Conservation (phyloP, 2,888 invertebrate species). For the Pardosa pseudoannulata region DNA sequence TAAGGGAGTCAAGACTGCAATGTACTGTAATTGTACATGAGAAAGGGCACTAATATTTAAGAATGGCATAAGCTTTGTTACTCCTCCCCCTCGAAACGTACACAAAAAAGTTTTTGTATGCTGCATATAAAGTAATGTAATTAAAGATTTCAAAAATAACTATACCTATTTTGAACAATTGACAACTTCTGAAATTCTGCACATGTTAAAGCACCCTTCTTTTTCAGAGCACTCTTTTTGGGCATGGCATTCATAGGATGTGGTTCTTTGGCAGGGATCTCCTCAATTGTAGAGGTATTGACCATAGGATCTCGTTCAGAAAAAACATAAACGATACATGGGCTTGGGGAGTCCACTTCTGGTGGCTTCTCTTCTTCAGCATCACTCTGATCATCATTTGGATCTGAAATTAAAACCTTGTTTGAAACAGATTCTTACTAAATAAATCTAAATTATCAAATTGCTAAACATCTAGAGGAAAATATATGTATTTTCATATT, state of each 20-base stretch:
- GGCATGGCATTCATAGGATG: slow-evolving; percentile 90
- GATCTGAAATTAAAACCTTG: slow-evolving; percentile 23
- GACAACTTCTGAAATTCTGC: slow-evolving; percentile 60
- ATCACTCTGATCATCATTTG: slow-evolving; percentile 23
- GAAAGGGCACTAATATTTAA: too few relatives aligned
- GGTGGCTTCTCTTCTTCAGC: slow-evolving; percentile 18
- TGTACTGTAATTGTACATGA: too few relatives aligned
- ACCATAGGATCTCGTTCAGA: slow-evolving; percentile 63
- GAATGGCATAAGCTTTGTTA: too few relatives aligned
- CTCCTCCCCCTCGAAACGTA: too few relatives aligned
- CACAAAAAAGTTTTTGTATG: too few relatives aligned
- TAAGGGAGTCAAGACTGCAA: too few relatives aligned
- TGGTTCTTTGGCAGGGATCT: slow-evolving; percentile 95
- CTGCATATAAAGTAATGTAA: too few relatives aligned
- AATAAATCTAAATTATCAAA: too few relatives aligned
- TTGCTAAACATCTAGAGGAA: too few relatives aligned
- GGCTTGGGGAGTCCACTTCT: slow-evolving; percentile 2
- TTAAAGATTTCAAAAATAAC: neutral
- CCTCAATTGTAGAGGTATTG: slow-evolving; percentile 91
- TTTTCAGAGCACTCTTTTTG: slow-evolving; percentile 93
- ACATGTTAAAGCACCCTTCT: slow-evolving; percentile 64
- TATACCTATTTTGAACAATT: slow-evolving; percentile 47
- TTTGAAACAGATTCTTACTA: too few relatives aligned
- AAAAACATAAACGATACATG: slow-evolving; percentile 53
- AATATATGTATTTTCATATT: too few relatives aligned